Base-by-base conservation (phyloP, 2,113 vertebrate species). In the Struthidea cinerea region DNA sequence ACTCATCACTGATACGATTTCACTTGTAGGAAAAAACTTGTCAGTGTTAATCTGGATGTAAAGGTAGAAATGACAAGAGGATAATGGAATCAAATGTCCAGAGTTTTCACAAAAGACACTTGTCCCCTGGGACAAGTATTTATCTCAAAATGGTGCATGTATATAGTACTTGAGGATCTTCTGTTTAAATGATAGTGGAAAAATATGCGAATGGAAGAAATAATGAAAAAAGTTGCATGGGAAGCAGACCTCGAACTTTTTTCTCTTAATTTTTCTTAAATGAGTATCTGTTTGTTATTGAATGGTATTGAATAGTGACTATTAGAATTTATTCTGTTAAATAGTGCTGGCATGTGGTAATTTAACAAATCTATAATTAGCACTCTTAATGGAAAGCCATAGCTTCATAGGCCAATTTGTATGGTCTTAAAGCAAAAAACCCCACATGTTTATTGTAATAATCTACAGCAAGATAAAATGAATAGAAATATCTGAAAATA, bases 401-500 rank as follows among this genome's bases (percentile, higher is more conserved):
- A 85, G 53, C 63, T 85, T 74, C 65, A 76, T 76, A 70, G 92
- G 85, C 57, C 35, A 74, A 81, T 94, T 97, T 84, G 85, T 89
- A 6, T 67, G 60, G 77, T 86, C 79, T 90, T 60, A 64, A 88
- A 84, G 44, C 70, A 92, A 90, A 90, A 73, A 17, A 1, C 30
- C 44, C 35, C 56, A 39, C 50, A 16, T 73, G 77, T 92, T 90
- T 97, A 87, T 96, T 57, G 85, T 89, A 96, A 96, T 96, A 98
- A 97, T 96, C 89, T 87, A 75, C 52, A 49, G 93, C 81, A 89
- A 96, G 74, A 87, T 56, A 90, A 95, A 94, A 96, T 92, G 68
- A 96, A 79, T 92, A 96, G 94, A 95, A 97, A 95, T 94, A 94
- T 94, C 91, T 95, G 94, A 96, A 97, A 97, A 98, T 97, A 95